Base-by-base conservation (phyloP, 2,113 vertebrate species). In the Aptenodytes patagonicus region DNA sequence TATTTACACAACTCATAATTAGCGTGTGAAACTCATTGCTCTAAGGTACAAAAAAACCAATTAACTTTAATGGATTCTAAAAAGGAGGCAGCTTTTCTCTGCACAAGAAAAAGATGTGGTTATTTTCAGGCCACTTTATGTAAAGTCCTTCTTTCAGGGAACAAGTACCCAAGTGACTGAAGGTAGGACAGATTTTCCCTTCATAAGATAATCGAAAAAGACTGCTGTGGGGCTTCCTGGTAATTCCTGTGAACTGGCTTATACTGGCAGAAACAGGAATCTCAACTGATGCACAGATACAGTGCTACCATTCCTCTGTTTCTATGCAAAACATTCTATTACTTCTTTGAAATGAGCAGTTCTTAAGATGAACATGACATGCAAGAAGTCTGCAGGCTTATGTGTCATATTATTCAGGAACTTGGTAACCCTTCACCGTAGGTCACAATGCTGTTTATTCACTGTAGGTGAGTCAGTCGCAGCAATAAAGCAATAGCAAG, bases 1-100 rank as follows among this genome's bases (percentile, higher is more conserved):
- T 88, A 77, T 90, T 95, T 89, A 75, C 60, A 89, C 69, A 95
- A 87, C 40, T 92, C 19, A 38, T 89, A 95, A 96, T 95, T 94
- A 95, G 28, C 7, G 8, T 54, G 68, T 89, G 80, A 83, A 95
- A 94, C 60, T 81, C n/a, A 34, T 70, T 54, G 87, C 94, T 94
- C 58, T 75, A 91, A 94, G 93, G 86, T 87, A 96, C 68, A 46
- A 89, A 94, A 89, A 85, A 46, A 8, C 0, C 75, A 80, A 17
- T 52, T 31, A 93, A 86, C 44, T 77, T 44, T 22, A 81, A 70
- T 29, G 29, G 19, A 70, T 77, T 92, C 83, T 86, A 29, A 62
- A 93, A 94, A 77, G 22, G n/a, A 90, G 34, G 36, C 51, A 36
- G 60, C 52, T 76, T 87, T 89, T 91, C 60, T 61, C 68, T 66